These are phyloP conservation scores for Lepidonotus clava DNA, from an alignment of 2,888 invertebrate species.

Conservation along the genomic window DNA sequence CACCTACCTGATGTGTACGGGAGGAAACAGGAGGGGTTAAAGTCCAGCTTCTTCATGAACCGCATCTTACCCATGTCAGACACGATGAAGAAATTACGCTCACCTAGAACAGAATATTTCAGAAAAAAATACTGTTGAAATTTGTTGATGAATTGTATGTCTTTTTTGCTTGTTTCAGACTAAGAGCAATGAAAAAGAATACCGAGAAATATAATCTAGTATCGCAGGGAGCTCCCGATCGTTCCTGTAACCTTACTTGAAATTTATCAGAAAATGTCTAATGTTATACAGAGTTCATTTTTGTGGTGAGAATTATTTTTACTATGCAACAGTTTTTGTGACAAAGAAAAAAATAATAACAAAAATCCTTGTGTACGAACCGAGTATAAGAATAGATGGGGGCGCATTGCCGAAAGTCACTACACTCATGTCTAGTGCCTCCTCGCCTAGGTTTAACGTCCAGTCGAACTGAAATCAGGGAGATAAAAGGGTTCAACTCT, in stretches of 20 bases:
- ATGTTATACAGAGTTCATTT: too few species aligned
- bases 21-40: conserved; percentile 84
- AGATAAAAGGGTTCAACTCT: not conserved
- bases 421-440: conserved; percentile 85
- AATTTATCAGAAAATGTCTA: too few species aligned
- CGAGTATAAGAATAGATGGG: conserved; percentile 89
- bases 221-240: too few species aligned
- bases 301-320: too few species aligned
- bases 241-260: too few species aligned
- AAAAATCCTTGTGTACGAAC: conserved; percentile 79
- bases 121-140: not conserved
- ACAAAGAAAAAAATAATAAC: too few species aligned
- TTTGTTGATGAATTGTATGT: too few species aligned
- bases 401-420: conserved; percentile 81
- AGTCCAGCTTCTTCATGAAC: conserved; percentile 92
- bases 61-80: conserved; percentile 89
- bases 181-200: too few species aligned
- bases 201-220: too few species aligned
- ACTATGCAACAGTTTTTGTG: too few species aligned
- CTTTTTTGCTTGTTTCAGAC: too few species aligned
- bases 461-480: conserved; percentile 85
- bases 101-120: conserved; percentile 77
- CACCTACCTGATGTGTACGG: conserved; percentile 74
- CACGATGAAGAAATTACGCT: conserved; percentile 87
- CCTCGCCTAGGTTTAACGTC: conserved; percentile 91